Base-by-base conservation (phyloP, 2,888 invertebrate genomes). In the Hylaea fasciaria region DNA sequence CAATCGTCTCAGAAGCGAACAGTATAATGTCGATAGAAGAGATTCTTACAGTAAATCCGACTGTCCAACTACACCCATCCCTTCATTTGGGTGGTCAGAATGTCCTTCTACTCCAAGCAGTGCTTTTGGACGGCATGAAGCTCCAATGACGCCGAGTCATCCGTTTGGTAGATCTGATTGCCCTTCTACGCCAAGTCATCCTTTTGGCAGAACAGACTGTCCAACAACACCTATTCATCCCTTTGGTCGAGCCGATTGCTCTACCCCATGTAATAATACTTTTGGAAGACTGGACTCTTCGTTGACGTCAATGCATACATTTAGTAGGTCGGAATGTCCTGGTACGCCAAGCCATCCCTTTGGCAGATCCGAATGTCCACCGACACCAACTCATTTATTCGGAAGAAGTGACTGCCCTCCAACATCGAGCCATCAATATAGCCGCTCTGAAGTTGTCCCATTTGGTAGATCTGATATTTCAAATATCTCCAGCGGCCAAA, bases 361-460 rank as follows among this genome's bases (percentile, higher is more conserved):
- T 62, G 81, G 80, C 0, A 71, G 79, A 68, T 64, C 70, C 2
- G 87, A 88, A 10, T 75, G 80, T 48, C 79, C 87, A 5, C 10
- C 69, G n/a, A 83, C 86, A 8, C 83, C 85, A n/a, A 78, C 47
- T 53, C 84, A 82, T 67, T 66, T 81, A 0, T 87, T 81, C 68
- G 83, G 81, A 2, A 73, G 81, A 57, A 62, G 73, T 0, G 78
- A 78, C 28, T 56, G 62, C 22, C 68, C 73, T 13, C 29, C 61
- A 39, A 74, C 67, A 2, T 73, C 70, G 2, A 74, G 37, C 22
- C 77, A 75, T 53, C 66, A 75, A 12, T 79, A 72, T 61, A 70
- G 73, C 4, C 64, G 72, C 8, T 50, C 60, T 8, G 81, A 82
- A 73, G 51, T 28, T 71, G 76, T 52, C n/a, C 65, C 70, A 7